These are phyloP conservation scores for Megalonaias nervosa DNA, from an alignment of 1,140 invertebrate species.

Conservation along the genomic window DNA sequence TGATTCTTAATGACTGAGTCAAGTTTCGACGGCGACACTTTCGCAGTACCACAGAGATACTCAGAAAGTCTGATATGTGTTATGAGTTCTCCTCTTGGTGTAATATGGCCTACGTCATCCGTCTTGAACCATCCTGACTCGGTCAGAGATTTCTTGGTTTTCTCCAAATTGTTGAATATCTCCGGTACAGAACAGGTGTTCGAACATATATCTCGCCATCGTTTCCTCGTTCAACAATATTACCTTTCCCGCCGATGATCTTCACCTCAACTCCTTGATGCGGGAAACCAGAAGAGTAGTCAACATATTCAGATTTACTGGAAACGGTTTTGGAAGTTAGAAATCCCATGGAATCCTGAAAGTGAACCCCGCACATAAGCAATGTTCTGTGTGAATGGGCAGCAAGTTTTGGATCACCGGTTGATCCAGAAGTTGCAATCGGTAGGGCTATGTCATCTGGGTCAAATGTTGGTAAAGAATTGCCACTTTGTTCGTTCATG, in stretches of 20 bases:
- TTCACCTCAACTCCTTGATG: conserved; percentile 8
- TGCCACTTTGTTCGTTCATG: no score
- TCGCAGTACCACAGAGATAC: neutral
- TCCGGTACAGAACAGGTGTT: neutral
- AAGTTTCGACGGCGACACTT: neutral
- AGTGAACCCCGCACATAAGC: neutral
- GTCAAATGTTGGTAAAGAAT: conserved; percentile 1
- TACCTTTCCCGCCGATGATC: neutral
- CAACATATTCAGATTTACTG: neutral
- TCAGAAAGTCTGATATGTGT: neutral
- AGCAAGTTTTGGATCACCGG: conserved; percentile 13
- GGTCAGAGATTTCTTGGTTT: conserved; percentile 1
- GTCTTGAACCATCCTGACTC: conserved; percentile 2
- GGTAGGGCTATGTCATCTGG: neutral
- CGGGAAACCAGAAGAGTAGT: neutral
- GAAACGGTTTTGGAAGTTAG: neutral
- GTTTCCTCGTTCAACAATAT: neutral
- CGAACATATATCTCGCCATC: neutral
- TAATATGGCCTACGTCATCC: conserved; percentile 7
- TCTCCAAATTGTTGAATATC: neutral
- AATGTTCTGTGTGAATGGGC: neutral
- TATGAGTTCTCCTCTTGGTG: neutral
- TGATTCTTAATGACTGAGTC: conserved; percentile 9
- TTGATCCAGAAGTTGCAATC: conserved; percentile 13
- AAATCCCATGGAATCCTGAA: conserved; percentile 1